Evolutionary conservation across 1,140 invertebrate species (phyloP).

Genomic region (Lanistes nyassanus): DNA sequence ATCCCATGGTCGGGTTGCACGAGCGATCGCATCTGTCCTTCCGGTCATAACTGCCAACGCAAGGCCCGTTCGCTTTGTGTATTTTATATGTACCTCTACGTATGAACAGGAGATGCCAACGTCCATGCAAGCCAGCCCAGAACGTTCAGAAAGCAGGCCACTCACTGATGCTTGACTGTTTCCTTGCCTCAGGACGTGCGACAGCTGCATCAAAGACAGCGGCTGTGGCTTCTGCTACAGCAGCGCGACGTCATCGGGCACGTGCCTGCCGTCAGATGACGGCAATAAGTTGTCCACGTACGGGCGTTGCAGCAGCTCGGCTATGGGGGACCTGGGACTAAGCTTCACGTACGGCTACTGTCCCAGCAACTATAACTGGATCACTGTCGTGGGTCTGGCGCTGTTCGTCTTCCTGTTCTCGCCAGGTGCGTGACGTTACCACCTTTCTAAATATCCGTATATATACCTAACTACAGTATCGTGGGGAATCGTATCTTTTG

Average conservation of each 20-base stretch:
- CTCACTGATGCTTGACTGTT: not conserved
- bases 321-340: constrained; percentile 33
- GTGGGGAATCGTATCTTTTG: no score
- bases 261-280: constrained; percentile 47
- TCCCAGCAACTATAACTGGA: constrained; percentile 69
- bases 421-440: constrained; percentile 67
- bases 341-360: constrained; percentile 68
- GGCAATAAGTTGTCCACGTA: constrained; percentile 40
- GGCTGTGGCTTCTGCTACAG: constrained; percentile 70
- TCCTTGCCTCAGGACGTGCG: constrained; percentile 61
- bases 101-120: not conserved
- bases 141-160: constrained; percentile 1
- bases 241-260: constrained; percentile 33
- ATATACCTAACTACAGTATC: no score
- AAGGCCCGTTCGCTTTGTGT: no score
- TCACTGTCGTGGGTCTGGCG: constrained; percentile 68
- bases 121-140: not conserved
- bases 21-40: no score
- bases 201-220: constrained; percentile 60
- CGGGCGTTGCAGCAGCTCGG: constrained; percentile 42
- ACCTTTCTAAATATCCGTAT: no score
- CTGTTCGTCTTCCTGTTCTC: constrained; percentile 71
- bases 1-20: no score
- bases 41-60: no score
- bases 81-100: no score